A percentile compares a stretch with the other conserved stretches of the same genome.
phyloP scores from a whole-genome alignment of 2,113 vertebrate genomes.

The Chinchilla lanigera region DNA sequence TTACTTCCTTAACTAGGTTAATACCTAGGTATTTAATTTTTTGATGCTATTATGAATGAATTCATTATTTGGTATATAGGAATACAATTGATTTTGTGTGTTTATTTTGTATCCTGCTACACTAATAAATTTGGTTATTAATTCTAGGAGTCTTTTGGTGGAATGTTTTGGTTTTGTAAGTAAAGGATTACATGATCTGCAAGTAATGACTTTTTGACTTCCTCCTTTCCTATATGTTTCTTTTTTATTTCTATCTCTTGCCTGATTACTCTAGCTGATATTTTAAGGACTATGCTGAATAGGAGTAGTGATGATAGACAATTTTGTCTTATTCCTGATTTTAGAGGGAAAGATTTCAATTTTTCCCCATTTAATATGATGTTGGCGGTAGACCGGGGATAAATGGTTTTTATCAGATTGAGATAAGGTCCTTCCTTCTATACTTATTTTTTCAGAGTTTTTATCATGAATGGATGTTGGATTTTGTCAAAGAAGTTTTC shows the following conservation, averaged over 20 bases:
- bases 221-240: not conserved
- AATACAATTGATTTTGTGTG: not conserved
- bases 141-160: not conserved
- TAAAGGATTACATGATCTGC: not conserved
- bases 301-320: not conserved
- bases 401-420: not conserved
- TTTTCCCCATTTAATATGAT: not conserved
- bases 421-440: not conserved
- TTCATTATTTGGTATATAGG: not conserved
- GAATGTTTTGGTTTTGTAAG: not conserved
- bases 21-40: not conserved
- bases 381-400: not conserved
- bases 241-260: not conserved
- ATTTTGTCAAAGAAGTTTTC: not conserved
- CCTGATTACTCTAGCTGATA: not conserved
- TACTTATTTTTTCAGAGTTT: not conserved
- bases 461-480: not conserved
- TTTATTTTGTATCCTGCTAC: not conserved
- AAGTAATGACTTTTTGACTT: not conserved
- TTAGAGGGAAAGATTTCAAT: not conserved
- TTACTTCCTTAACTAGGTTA: not conserved
- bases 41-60: not conserved
- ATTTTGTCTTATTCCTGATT: not conserved
- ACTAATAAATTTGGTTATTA: not conserved
- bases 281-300: not conserved